These are phyloP conservation scores for Oreochromis grahami DNA, from an alignment of 2,797 vertebrate genomes.

Conservation along the genomic window DNA sequence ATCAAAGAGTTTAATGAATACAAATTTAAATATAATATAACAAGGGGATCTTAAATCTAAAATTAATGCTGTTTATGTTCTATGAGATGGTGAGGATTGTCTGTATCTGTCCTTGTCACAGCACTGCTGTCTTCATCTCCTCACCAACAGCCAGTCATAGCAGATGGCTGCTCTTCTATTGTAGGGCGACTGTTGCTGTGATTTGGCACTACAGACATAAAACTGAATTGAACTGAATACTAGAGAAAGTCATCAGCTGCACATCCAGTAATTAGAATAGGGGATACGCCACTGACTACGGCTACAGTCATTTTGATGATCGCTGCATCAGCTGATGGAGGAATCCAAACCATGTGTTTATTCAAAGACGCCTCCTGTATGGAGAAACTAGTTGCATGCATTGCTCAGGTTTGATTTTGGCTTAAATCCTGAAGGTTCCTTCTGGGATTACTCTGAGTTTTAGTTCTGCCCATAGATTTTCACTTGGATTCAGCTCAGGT, in stretches of 20 bases:
- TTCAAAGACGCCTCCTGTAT: accelerated
- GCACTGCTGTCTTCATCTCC: neutral
- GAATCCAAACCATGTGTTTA: neutral
- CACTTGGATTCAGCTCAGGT: neutral
- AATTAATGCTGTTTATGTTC: neutral
- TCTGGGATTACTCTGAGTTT: neutral
- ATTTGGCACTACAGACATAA: neutral
- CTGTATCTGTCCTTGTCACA: neutral
- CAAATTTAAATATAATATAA: neutral
- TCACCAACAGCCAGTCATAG: neutral
- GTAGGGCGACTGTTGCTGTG: neutral
- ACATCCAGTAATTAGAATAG: neutral
- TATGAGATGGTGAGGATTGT: neutral
- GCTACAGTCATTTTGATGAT: neutral
- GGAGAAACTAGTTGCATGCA: neutral
- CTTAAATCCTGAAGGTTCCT: neutral
- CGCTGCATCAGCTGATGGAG: neutral
- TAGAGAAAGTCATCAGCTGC: neutral
- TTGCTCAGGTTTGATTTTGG: neutral
- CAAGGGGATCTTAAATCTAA: neutral
- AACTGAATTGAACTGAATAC: neutral
- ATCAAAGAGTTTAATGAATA: neutral
- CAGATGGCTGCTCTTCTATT: neutral
- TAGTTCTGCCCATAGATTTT: neutral
- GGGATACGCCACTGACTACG: neutral